Percentiles rank a stretch among this genome's conserved stretches.
These are phyloP conservation scores for Neocrepidodera transversa DNA, from an alignment of 2,888 invertebrate species.

Conservation along the genomic window DNA sequence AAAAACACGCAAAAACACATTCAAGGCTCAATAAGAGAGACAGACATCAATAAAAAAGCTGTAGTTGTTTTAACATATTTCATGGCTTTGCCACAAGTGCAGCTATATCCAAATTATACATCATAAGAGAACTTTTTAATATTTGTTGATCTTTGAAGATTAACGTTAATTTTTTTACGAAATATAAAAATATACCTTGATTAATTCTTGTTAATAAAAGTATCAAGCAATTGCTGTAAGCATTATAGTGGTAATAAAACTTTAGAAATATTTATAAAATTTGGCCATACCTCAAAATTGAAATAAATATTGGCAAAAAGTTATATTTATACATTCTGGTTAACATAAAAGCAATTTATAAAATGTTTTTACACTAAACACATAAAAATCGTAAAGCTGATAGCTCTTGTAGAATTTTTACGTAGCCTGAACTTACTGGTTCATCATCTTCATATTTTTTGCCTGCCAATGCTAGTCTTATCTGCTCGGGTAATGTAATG, in stretches of 20 bases:
- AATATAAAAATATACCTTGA: too few species aligned
- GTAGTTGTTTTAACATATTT: too few species aligned
- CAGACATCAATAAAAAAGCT: too few species aligned
- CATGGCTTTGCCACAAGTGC: too few species aligned
- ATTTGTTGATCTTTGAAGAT: too few species aligned
- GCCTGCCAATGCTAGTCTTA: constrained; percentile 78
- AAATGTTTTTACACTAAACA: background rate
- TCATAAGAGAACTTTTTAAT: too few species aligned
- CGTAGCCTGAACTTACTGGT: constrained; percentile 49
- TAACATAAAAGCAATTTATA: background rate
- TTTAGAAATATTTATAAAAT: constrained; percentile 1
- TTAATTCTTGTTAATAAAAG: constrained; percentile 10
- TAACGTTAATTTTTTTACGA: too few species aligned
- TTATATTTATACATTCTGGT: background rate
- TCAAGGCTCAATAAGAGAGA: too few species aligned
- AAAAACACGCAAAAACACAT: too few species aligned
- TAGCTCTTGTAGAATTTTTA: constrained; percentile 1
- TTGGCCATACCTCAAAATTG: background rate
- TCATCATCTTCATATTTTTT: constrained; percentile 71
- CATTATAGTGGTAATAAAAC: constrained; percentile 1
- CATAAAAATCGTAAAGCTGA: constrained; percentile 10
- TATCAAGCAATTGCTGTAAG: background rate
- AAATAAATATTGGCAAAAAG: background rate
- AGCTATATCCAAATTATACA: too few species aligned
- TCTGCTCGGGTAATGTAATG: constrained; percentile 62